Evolutionary conservation across 2,797 vertebrate genomes (phyloP).

Genomic region (Amblyraja radiata): DNA sequence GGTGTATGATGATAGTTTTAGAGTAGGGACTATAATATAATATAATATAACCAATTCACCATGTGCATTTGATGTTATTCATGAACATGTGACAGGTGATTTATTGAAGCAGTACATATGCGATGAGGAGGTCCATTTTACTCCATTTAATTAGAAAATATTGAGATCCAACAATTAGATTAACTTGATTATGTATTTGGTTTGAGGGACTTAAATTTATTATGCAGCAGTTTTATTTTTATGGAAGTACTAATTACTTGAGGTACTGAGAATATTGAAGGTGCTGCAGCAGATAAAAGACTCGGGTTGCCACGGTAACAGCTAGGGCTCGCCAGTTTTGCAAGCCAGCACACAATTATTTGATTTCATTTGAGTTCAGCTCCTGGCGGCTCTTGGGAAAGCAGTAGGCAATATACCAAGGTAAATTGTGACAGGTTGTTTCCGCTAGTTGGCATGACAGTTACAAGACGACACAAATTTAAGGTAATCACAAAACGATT

Average conservation of each 20-base stretch:
- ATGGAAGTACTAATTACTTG: background rate
- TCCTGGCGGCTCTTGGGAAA: background rate
- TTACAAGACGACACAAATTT: slow-evolving; percentile 8
- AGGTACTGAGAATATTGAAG: background rate
- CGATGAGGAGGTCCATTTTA: background rate
- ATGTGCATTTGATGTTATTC: background rate
- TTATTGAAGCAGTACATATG: background rate
- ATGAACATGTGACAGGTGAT: background rate
- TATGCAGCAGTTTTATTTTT: background rate
- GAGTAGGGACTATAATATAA: background rate
- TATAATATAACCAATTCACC: background rate
- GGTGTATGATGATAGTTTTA: background rate
- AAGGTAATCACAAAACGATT: background rate
- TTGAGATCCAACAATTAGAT: background rate
- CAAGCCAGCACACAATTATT: background rate
- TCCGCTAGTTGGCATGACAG: background rate
- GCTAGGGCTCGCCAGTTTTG: background rate
- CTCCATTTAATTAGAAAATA: background rate
- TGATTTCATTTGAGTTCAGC: background rate
- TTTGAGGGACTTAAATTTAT: background rate
- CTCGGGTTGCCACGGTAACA: slow-evolving; percentile 12
- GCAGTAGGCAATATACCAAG: too few species aligned
- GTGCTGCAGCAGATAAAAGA: background rate
- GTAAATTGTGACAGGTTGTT: slow-evolving; percentile 19
- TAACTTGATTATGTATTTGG: background rate